Conservation (phyloP, 2,113 vertebrate genomes). For the Falcunculus frontatus region DNA sequence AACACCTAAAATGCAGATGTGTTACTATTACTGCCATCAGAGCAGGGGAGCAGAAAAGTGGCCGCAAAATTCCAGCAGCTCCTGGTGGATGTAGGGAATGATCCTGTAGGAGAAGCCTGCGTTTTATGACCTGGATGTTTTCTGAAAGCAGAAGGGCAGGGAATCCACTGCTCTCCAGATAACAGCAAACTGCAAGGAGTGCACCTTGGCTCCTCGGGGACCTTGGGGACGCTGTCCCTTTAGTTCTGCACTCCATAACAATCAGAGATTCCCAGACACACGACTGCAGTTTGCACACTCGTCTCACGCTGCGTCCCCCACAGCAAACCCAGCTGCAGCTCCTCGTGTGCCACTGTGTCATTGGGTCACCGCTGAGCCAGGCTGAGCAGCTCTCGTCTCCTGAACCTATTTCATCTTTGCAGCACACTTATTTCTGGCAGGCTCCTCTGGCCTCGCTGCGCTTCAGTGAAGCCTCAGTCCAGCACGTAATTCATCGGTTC, state of each 20-base stretch:
- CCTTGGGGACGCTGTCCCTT: neutral
- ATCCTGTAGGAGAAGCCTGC: neutral
- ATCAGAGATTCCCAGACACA: neutral
- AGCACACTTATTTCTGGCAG: neutral
- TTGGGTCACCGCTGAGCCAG: neutral
- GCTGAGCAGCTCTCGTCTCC: neutral
- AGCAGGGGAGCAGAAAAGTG: neutral
- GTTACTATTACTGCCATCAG: neutral
- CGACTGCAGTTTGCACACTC: neutral
- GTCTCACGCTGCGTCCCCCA: accelerated
- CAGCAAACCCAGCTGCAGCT: neutral
- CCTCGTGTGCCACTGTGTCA: neutral
- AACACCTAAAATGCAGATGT: neutral
- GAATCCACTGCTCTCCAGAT: neutral
- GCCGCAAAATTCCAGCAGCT: neutral
- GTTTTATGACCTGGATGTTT: neutral
- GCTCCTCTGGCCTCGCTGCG: neutral
- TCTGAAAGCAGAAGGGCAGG: neutral
- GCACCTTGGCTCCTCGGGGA: neutral
- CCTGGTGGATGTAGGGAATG: neutral
- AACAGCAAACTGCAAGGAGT: neutral
- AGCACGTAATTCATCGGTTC: neutral
- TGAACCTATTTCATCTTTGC: neutral
- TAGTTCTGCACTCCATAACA: neutral
- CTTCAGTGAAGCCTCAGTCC: neutral